phyloP scores from a whole-genome alignment of 1,140 invertebrate genomes.

The Drosophila obscura region DNA sequence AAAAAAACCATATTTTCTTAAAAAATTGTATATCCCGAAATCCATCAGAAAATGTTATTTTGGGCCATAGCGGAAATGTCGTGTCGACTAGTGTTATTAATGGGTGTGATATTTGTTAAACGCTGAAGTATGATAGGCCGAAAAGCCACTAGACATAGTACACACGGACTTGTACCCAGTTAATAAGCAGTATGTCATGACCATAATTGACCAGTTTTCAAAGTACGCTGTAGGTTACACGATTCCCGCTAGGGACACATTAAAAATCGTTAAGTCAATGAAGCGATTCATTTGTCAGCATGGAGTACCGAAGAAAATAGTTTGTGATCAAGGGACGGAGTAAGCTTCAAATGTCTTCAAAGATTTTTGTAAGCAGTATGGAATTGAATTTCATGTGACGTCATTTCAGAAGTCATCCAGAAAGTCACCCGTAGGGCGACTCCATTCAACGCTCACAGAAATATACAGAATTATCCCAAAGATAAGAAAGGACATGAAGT shows the following conservation, averaged over 20 bases:
- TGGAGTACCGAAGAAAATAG: slow-evolving; percentile 30
- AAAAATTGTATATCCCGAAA: no score
- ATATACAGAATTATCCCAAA: no score
- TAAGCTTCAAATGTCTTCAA: slow-evolving; percentile 25
- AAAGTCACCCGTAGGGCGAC: no score
- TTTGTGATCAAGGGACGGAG: slow-evolving; percentile 37
- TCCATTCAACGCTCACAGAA: no score
- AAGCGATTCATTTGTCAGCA: slow-evolving; percentile 2
- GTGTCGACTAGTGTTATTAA: no score
- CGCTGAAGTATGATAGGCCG: no score
- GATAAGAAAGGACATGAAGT: no score
- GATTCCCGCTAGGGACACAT: slow-evolving; percentile 5
- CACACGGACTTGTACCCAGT: slow-evolving; percentile 15
- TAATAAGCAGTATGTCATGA: slow-evolving; percentile 7
- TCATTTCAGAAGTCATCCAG: slow-evolving; percentile 34
- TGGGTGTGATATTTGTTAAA: no score
- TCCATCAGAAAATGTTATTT: no score
- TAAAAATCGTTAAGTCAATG: slow-evolving; percentile 9
- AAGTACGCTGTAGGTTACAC: slow-evolving; percentile 10
- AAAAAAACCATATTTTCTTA: no score
- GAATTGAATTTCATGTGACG: slow-evolving; percentile 20
- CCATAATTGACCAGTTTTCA: slow-evolving; percentile 28
- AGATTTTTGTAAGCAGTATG: slow-evolving; percentile 32
- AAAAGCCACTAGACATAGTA: no score
- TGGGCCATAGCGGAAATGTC: no score